Percentiles rank a stretch among this genome's conserved stretches.
Evolutionary conservation across 1,140 invertebrate species (phyloP).

Genomic region (Adoxophyes honmai): DNA sequence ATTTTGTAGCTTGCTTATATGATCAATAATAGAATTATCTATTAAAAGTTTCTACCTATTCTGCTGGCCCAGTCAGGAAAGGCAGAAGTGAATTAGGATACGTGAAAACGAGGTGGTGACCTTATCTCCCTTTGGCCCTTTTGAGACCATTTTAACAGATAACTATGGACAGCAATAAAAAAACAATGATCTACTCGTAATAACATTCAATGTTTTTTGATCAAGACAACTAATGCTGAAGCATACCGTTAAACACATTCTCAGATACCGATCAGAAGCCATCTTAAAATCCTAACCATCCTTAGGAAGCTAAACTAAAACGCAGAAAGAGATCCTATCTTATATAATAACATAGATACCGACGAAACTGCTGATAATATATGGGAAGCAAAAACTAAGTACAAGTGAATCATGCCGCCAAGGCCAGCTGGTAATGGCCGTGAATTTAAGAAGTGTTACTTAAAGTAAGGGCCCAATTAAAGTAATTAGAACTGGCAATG

Average conservation of each 20-base stretch:
- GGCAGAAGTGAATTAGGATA: too few relatives aligned
- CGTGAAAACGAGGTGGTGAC: too few relatives aligned
- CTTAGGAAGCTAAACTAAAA: slow-evolving; percentile 5
- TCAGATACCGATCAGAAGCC: background rate
- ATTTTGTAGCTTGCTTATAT: too few relatives aligned
- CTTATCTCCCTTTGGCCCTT: too few relatives aligned
- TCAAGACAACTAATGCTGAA: too few relatives aligned
- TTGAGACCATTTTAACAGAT: too few relatives aligned
- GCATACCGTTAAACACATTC: background rate
- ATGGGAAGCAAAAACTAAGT: slow-evolving; percentile 13
- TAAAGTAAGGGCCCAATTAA: slow-evolving; percentile 12
- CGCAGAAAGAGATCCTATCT: background rate
- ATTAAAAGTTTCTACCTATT: too few relatives aligned
- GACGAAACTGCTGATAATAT: slow-evolving; percentile 3
- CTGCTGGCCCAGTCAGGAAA: too few relatives aligned
- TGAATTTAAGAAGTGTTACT: slow-evolving; percentile 3
- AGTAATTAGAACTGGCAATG: slow-evolving; percentile 8
- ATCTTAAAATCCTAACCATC: background rate
- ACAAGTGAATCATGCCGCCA: slow-evolving; percentile 11
- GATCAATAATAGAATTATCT: too few relatives aligned
- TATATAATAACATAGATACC: slow-evolving; percentile 11
- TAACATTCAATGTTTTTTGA: too few relatives aligned
- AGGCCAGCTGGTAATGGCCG: slow-evolving; percentile 6
- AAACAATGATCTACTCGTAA: too few relatives aligned
- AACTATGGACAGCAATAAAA: too few relatives aligned